phyloP scores from a whole-genome alignment of 2,888 invertebrate species.

The Zeuzera pyrina region DNA sequence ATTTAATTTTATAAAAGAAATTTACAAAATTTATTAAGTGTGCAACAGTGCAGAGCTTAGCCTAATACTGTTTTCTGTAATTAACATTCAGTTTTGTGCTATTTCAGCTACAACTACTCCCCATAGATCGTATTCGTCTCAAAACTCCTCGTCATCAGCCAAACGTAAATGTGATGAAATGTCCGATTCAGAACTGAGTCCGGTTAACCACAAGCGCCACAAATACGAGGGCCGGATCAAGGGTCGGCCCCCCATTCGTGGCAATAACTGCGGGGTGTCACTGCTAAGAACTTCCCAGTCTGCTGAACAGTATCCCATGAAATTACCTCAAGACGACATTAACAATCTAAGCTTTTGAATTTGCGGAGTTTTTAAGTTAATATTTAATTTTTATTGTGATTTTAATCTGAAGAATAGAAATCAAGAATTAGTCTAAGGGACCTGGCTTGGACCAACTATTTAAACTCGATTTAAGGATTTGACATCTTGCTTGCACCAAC shows the following conservation, averaged over 20 bases:
- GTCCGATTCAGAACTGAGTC: constrained; percentile 45
- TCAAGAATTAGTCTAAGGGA: too few species aligned
- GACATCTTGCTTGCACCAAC: too few species aligned
- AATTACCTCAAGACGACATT: background rate
- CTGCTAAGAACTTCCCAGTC: constrained; percentile 35
- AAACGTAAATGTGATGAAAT: constrained; percentile 51
- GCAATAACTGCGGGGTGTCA: constrained; percentile 31
- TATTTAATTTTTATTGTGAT: constrained; percentile 1
- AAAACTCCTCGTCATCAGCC: constrained; percentile 38
- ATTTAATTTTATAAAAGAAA: too few species aligned
- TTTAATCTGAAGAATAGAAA: background rate
- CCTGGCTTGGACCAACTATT: too few species aligned
- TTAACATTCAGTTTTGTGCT: too few species aligned
- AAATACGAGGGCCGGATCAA: constrained; percentile 54
- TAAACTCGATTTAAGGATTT: too few species aligned
- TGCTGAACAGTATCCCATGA: constrained; percentile 32
- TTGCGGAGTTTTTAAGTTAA: background rate
- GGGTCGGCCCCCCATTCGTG: constrained; percentile 52
- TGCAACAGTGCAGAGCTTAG: too few species aligned
- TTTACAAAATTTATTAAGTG: too few species aligned
- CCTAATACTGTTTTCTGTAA: too few species aligned
- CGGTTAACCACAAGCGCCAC: constrained; percentile 54
- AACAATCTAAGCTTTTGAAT: background rate
- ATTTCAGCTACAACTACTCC: constrained; percentile 38
- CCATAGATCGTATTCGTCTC: constrained; percentile 27